Base-by-base conservation (phyloP, 2,113 vertebrate species). In the Amblyopsis rosae region DNA sequence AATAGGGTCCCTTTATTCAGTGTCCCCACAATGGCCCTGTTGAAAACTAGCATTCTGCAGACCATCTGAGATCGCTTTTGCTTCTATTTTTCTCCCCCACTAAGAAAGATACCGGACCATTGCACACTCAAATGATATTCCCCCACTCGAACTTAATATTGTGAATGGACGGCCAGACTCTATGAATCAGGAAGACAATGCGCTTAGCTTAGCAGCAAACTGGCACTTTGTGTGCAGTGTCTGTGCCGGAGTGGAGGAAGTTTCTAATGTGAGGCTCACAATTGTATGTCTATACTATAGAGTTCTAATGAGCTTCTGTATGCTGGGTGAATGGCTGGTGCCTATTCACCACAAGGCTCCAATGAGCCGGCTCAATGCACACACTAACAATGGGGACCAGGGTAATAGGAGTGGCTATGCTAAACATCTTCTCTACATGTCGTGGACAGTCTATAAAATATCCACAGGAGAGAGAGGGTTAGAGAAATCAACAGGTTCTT, bases 221-320 rank as follows among this genome's bases (percentile, higher is more conserved):
- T 94, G 95, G 94, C 95, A 94, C 93, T 93, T 94, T 93, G 94
- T 93, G 93, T 95, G 92, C 91, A 84, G 92, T 93, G 93, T 95
- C 93, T 93, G 91, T 91, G 93, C 88, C 92, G 91, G 90, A 89
- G 91, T 90, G 93, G 93, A 94, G 92, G 95, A 92, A 95, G 94
- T 95, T 95, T 93, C 94, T 92, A 93, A 94, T 95, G 91, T 93
- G 94, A 89, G 92, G 89, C 93, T 92, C 92, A 93, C 94, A 93
- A 95, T 95, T 95, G 95, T 95, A 88, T 92, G 94, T 95, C 95
- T 96, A 94, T 96, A 95, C 95, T 96, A 94, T 96, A 95, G 95
- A 96, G 95, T 95, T 94, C 94, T 96, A 98, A 96, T 97, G 95
- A 97, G 95, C 93, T 97, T 92, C 93, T 92, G 94, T 95, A 91